Evolutionary conservation across 30 jellyfish, hydroid and myxozoan genomes (phyloP).

Genomic region (Aurelia sp.): DNA sequence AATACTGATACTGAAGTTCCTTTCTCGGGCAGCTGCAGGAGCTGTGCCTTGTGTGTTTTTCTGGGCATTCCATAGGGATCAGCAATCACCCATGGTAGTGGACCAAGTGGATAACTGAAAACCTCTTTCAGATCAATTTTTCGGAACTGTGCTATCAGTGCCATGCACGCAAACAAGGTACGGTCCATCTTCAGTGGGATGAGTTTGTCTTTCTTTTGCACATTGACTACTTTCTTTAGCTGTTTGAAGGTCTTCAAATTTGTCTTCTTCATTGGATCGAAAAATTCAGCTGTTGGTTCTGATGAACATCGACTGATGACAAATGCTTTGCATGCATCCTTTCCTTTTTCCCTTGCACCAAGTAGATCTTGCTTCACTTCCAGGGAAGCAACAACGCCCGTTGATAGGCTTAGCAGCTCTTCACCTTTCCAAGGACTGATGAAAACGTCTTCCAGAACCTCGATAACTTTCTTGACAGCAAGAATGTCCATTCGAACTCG

Average conservation of each 20-base stretch:
- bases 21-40: background rate
- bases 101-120: constrained; percentile 50
- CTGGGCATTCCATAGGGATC: constrained; percentile 53
- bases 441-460: constrained; percentile 55
- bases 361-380: constrained; percentile 38
- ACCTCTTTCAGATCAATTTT: constrained; percentile 34
- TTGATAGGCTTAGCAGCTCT: constrained; percentile 55
- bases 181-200: too few relatives aligned
- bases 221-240: constrained; percentile 12
- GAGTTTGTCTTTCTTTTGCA: too few relatives aligned
- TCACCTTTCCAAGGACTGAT: constrained; percentile 34
- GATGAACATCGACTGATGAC: constrained; percentile 39
- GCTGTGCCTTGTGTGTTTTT: constrained; percentile 22
- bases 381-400: constrained; percentile 44
- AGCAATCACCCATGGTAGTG: constrained; percentile 48
- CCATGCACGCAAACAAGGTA: constrained; percentile 44
- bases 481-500: constrained; percentile 35
- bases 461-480: constrained; percentile 59
- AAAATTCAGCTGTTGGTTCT: constrained; percentile 49
- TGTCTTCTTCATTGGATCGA: constrained; percentile 48
- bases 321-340: background rate
- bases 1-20: too few relatives aligned
- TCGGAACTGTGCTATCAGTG: constrained; percentile 30
- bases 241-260: constrained; percentile 29
- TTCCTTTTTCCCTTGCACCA: too few relatives aligned